Conservation (phyloP, 2,113 vertebrate species). For the Microcebus ravelobensis region DNA sequence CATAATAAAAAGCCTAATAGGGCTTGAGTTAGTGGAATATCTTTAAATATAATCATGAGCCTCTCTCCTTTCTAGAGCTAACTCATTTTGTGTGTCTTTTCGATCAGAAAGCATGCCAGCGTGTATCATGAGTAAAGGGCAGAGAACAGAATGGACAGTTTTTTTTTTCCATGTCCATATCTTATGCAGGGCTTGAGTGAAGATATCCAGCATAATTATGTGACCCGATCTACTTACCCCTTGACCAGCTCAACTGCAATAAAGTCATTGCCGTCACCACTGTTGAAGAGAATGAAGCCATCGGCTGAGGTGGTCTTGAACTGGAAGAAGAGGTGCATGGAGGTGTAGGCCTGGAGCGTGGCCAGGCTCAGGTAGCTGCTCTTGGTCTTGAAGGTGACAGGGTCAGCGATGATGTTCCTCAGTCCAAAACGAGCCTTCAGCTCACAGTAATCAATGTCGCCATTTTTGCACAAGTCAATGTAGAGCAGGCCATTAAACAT, state of each 20-base stretch:
- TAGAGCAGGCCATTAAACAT: slow-evolving; percentile 98
- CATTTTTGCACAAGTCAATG: slow-evolving; percentile 99
- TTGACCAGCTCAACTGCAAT: slow-evolving; percentile 98
- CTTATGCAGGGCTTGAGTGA: not conserved
- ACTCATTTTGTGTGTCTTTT: not conserved
- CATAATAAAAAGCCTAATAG: not conserved
- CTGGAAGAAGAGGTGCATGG: slow-evolving; percentile 99
- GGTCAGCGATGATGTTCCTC: slow-evolving; percentile 97
- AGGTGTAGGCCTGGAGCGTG: slow-evolving; percentile 97
- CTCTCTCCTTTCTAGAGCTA: not conserved
- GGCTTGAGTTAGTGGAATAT: not conserved
- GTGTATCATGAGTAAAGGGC: not conserved
- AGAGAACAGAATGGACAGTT: not conserved
- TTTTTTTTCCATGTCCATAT: not conserved
- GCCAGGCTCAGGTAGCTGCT: slow-evolving; percentile 96
- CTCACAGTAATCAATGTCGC: slow-evolving; percentile 97
- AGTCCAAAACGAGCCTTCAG: slow-evolving; percentile 97
- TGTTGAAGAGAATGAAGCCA: slow-evolving; percentile 97
- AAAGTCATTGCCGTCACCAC: slow-evolving; percentile 93
- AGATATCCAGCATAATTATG: not conserved
- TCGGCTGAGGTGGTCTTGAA: slow-evolving; percentile 98
- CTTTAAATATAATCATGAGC: not conserved
- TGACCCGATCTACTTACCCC: slow-evolving; percentile 88
- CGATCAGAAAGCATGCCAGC: not conserved
- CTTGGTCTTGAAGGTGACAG: slow-evolving; percentile 97